Percentiles rank a stretch among this genome's conserved stretches.
phyloP scores from a whole-genome alignment of 1,140 invertebrate genomes.

The Cydia strobilella region DNA sequence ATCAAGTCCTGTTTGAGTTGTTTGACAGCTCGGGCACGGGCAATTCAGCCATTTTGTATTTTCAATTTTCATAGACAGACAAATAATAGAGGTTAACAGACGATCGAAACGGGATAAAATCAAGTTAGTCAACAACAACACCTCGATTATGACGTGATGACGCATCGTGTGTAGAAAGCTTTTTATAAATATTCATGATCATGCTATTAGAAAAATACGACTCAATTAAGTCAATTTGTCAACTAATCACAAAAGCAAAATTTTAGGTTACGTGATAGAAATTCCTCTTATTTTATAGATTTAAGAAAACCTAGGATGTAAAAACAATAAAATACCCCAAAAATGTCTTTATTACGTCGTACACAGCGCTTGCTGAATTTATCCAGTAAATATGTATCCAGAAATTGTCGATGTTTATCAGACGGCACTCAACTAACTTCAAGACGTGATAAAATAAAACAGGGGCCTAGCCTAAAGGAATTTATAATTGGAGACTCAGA shows the following conservation, averaged over 20 bases:
- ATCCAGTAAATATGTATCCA: slow-evolving; percentile 31
- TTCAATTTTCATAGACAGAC: background rate
- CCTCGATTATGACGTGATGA: background rate
- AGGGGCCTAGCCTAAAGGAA: slow-evolving; percentile 66
- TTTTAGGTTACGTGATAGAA: slow-evolving; percentile 21
- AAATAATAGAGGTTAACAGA: background rate
- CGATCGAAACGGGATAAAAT: background rate
- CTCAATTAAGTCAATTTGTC: background rate
- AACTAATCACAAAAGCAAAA: background rate
- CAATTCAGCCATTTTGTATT: slow-evolving; percentile 23
- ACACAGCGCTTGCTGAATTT: background rate
- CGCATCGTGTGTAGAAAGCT: background rate
- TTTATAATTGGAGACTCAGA: slow-evolving; percentile 58
- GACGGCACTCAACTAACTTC: slow-evolving; percentile 38
- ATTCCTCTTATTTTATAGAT: background rate
- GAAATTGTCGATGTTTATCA: slow-evolving; percentile 57
- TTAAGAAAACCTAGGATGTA: background rate
- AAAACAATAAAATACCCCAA: background rate
- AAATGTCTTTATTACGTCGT: slow-evolving; percentile 4
- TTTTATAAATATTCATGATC: background rate
- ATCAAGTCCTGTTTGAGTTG: background rate
- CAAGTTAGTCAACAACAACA: slow-evolving; percentile 20
- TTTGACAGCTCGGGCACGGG: background rate
- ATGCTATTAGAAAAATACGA: background rate
- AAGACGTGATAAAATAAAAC: slow-evolving; percentile 60